A percentile compares a stretch with the other conserved stretches of the same genome.
Conservation (phyloP, 2,888 invertebrate species). For the Parnassius smintheus region DNA sequence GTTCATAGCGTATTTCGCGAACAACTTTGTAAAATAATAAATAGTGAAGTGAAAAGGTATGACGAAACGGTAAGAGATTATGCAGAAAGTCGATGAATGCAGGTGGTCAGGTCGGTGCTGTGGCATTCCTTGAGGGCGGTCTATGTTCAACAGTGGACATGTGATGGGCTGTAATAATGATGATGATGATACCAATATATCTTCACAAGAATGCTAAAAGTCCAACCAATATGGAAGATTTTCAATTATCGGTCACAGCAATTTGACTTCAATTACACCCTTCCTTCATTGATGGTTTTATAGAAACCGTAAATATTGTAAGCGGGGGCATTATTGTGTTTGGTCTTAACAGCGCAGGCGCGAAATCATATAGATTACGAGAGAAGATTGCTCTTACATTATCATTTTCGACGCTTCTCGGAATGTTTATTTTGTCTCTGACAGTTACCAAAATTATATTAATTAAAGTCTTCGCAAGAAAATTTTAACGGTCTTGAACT, state of each 20-base stretch:
- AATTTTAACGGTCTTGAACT: constrained; percentile 15
- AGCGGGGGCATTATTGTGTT: constrained; percentile 13
- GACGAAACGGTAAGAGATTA: no score
- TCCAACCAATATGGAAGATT: not conserved
- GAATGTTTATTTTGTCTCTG: constrained; percentile 22
- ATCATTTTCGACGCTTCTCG: constrained; percentile 28
- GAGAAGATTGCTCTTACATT: constrained; percentile 29
- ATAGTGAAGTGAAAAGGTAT: no score
- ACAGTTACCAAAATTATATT: constrained; percentile 16
- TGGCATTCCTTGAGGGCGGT: no score
- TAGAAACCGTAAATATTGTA: constrained; percentile 14
- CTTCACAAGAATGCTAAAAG: not conserved
- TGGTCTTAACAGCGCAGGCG: constrained; percentile 26
- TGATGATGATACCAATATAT: not conserved
- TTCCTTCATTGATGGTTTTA: constrained; percentile 22
- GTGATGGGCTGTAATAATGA: no score
- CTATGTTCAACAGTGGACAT: no score
- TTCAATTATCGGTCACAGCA: constrained; percentile 12
- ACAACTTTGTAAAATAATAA: no score
- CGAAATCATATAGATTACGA: constrained; percentile 36
- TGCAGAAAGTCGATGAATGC: no score
- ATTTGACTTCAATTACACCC: constrained; percentile 25
- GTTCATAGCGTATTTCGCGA: no score
- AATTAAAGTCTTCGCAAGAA: constrained; percentile 11
- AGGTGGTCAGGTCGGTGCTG: no score